These are phyloP conservation scores for Furnarius figulus DNA, from an alignment of 2,113 vertebrate genomes.

Conservation along the genomic window DNA sequence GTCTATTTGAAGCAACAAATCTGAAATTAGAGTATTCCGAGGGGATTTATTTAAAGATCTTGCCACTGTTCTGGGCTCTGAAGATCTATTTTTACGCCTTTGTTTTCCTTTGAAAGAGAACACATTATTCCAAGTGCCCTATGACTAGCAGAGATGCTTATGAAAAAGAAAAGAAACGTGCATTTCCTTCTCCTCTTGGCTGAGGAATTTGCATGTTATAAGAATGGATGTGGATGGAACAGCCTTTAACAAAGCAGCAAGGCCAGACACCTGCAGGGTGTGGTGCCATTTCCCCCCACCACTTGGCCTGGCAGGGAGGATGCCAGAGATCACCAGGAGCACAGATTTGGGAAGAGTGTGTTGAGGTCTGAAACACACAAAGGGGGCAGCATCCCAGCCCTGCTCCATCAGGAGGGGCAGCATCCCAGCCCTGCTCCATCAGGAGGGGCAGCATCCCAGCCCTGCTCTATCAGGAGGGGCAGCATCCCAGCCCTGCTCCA, in stretches of 20 bases:
- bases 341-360: background rate
- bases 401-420: background rate
- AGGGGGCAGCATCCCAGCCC: background rate
- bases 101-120: slow-evolving; percentile 59
- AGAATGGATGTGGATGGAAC: background rate
- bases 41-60: slow-evolving; percentile 52
- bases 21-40: slow-evolving; percentile 1
- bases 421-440: background rate
- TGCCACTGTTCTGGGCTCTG: background rate
- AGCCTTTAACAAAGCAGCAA: background rate
- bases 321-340: background rate
- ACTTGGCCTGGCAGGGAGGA: background rate
- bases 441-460: too few relatives aligned
- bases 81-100: slow-evolving; percentile 60
- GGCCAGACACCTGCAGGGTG: background rate
- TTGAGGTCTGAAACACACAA: background rate
- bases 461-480: background rate
- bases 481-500: background rate
- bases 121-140: slow-evolving; percentile 43
- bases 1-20: slow-evolving; percentile 11
- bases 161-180: background rate
- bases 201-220: slow-evolving; percentile 28
- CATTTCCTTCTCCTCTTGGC: background rate
- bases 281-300: background rate
- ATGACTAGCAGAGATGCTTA: slow-evolving; percentile 25